Percentiles rank a stretch among this genome's conserved stretches.
Evolutionary conservation across 2,113 vertebrate genomes (phyloP).

Genomic region (Sorex fumeus): DNA sequence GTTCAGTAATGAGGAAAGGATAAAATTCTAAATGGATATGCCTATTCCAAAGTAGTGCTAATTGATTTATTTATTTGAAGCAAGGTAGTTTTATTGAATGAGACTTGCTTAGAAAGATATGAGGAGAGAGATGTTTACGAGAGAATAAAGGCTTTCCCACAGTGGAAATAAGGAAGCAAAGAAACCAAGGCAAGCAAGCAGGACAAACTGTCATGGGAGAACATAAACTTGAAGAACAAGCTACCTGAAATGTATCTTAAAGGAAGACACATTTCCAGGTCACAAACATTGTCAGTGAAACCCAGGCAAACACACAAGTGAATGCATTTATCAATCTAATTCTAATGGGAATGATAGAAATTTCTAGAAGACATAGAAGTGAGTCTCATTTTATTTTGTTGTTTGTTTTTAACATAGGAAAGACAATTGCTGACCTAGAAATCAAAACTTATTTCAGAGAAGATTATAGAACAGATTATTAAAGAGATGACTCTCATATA

Average conservation of each 20-base stretch:
- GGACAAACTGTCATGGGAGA: no score
- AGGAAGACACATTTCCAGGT: neutral
- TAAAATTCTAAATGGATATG: neutral
- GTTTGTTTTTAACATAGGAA: neutral
- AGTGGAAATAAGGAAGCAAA: no score
- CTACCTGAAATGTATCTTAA: no score
- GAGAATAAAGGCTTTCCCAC: no score
- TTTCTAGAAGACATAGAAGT: slow-evolving; percentile 7
- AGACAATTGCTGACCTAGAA: slow-evolving; percentile 35
- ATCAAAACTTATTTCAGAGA: slow-evolving; percentile 40
- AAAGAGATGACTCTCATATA: slow-evolving; percentile 54
- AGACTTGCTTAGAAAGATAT: no score
- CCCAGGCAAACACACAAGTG: neutral
- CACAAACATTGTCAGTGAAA: neutral
- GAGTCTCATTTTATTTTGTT: neutral
- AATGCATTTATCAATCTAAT: neutral
- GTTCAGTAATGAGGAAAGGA: neutral
- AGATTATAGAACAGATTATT: slow-evolving; percentile 50
- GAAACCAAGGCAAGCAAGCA: no score
- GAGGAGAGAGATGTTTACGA: no score
- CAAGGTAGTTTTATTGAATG: no score
- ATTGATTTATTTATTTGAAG: neutral
- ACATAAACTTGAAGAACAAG: no score
- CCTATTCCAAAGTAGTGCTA: neutral
- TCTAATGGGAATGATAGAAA: slow-evolving; percentile 20